Evolutionary conservation across 2,113 vertebrate species (phyloP).

Genomic region (Puntigrus tetrazona): DNA sequence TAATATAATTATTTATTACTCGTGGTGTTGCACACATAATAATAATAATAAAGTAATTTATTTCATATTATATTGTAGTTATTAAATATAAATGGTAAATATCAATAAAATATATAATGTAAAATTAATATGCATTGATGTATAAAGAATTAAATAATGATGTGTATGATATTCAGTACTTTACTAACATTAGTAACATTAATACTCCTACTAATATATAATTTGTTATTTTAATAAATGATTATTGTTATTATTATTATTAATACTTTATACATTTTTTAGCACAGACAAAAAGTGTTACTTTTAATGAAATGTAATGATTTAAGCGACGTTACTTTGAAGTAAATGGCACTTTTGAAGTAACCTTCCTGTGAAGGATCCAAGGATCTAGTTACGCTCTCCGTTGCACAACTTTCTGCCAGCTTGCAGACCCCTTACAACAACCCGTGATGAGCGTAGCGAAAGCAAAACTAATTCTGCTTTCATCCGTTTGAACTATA

Average conservation of each 20-base stretch:
- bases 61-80: no score
- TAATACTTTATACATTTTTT: not conserved
- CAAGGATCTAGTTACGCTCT: constrained; percentile 33
- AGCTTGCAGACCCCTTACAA: constrained; percentile 36
- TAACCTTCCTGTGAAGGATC: not conserved
- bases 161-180: no score
- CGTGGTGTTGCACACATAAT: no score
- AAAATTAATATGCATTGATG: not conserved
- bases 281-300: not conserved
- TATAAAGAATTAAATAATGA: no score
- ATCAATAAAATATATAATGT: no score
- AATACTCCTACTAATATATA: no score
- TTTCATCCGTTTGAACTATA: constrained; percentile 88
- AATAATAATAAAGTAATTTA: no score
- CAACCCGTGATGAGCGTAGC: constrained; percentile 81
- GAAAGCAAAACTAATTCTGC: constrained; percentile 90
- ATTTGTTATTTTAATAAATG: no score
- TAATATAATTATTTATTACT: no score
- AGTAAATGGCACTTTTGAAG: not conserved
- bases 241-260: no score
- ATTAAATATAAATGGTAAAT: no score
- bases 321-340: not conserved
- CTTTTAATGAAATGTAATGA: not conserved
- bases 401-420: constrained; percentile 41
- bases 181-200: no score